phyloP scores from a whole-genome alignment of 2,797 vertebrate genomes.

The Momotus momota region DNA sequence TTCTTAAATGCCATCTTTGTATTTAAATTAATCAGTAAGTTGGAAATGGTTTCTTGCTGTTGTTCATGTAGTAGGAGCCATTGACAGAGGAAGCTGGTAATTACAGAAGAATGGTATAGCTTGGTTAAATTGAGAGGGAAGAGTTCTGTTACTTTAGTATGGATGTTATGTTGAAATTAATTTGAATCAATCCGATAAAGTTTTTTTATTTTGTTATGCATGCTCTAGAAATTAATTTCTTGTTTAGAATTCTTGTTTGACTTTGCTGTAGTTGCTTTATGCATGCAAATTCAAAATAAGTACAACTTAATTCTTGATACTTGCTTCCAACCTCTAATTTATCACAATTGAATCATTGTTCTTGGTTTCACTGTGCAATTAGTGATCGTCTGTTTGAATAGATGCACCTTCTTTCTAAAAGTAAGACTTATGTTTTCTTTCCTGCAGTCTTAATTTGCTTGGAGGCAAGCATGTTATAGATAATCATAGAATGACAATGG shows the following conservation, averaged over 20 bases:
- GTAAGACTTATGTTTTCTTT: background rate
- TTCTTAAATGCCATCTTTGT: background rate
- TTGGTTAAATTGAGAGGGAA: background rate
- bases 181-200: background rate
- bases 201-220: background rate
- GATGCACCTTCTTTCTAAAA: conserved; percentile 3
- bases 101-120: background rate
- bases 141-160: background rate
- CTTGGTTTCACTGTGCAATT: conserved; percentile 22
- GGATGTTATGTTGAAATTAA: background rate
- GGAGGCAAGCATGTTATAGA: background rate
- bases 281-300: background rate
- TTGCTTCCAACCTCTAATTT: conserved; percentile 42
- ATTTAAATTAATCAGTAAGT: background rate
- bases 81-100: background rate
- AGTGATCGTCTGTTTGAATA: conserved; percentile 24
- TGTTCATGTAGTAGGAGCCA: background rate
- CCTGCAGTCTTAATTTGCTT: background rate
- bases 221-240: conserved; percentile 16
- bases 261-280: background rate
- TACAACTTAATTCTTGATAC: conserved; percentile 12
- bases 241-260: background rate
- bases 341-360: conserved; percentile 26
- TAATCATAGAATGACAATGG: background rate
- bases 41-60: background rate